A percentile compares a stretch with the other conserved stretches of the same genome.
phyloP scores from a whole-genome alignment of 1,140 invertebrate genomes.

The Lamellibrachia luymesi region DNA sequence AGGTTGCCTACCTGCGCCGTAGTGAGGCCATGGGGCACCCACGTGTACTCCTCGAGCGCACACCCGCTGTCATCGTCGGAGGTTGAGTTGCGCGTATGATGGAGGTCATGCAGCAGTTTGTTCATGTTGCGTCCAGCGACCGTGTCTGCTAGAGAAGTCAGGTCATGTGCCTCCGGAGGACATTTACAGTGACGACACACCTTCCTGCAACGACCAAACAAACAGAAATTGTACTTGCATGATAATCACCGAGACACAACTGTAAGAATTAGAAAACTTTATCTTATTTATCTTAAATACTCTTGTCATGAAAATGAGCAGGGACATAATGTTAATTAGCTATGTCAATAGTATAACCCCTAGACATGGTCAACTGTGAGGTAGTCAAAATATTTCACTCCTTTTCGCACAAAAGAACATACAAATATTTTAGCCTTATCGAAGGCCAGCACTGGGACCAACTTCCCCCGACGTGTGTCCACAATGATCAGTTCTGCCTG shows the following conservation, averaged over 20 bases:
- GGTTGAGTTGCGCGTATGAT: slow-evolving; percentile 73
- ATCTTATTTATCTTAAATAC: not conserved
- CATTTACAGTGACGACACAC: slow-evolving; percentile 73
- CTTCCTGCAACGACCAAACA: slow-evolving; percentile 61
- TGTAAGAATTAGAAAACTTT: not conserved
- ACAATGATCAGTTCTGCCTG: too few species aligned
- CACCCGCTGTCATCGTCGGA: slow-evolving; percentile 96
- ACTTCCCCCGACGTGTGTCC: too few species aligned
- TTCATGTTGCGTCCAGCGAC: slow-evolving; percentile 43
- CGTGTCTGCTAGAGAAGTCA: slow-evolving; percentile 44
- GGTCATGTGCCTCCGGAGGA: slow-evolving; percentile 69
- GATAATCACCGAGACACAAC: not conserved
- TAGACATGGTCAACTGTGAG: too few species aligned
- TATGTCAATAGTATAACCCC: too few species aligned
- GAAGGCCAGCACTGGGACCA: too few species aligned
- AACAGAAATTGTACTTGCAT: not conserved
- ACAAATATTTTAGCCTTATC: too few species aligned
- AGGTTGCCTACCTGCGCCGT: slow-evolving; percentile 80
- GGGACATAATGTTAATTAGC: not conserved
- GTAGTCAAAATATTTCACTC: too few species aligned
- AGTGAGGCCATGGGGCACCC: slow-evolving; percentile 92
- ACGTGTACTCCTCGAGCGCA: slow-evolving; percentile 95
- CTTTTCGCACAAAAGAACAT: too few species aligned
- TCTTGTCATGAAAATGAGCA: not conserved
- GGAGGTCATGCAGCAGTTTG: slow-evolving; percentile 47